Conservation (phyloP, 2,113 vertebrate genomes). For the Xenopus laevis region DNA sequence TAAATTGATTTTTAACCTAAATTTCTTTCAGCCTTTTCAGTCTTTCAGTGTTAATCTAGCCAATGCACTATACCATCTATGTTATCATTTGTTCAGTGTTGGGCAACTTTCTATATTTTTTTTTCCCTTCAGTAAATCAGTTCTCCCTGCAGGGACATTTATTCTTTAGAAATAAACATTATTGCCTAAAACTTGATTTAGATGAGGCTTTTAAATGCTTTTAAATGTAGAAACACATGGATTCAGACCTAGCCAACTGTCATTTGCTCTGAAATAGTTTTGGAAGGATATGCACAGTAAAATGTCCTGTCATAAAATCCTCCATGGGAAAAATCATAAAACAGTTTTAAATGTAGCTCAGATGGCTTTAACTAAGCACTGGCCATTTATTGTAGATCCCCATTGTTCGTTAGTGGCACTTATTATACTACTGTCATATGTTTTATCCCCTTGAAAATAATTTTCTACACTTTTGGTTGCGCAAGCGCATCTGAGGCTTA, state of each 20-base stretch:
- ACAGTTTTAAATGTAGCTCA: constrained; percentile 32
- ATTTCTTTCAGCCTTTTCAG: too few relatives aligned
- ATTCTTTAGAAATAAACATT: constrained; percentile 19
- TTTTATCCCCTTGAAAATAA: constrained; percentile 33
- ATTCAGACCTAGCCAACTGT: constrained; percentile 29
- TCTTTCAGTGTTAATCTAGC: too few relatives aligned
- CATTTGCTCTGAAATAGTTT: constrained; percentile 36
- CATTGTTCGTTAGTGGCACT: constrained; percentile 22
- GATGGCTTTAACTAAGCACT: constrained; percentile 36
- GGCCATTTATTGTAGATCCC: constrained; percentile 25
- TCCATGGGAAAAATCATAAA: constrained; percentile 34
- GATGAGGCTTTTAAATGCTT: constrained; percentile 45
- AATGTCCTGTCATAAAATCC: constrained; percentile 27
- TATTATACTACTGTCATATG: constrained; percentile 28
- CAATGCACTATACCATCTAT: too few relatives aligned
- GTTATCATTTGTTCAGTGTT: too few relatives aligned
- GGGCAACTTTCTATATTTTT: not conserved
- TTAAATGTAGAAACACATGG: constrained; percentile 31
- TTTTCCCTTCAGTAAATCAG: not conserved
- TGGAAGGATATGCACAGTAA: constrained; percentile 36
- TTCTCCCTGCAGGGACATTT: constrained; percentile 26
- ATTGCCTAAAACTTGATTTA: constrained; percentile 29
- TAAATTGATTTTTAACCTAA: too few relatives aligned
- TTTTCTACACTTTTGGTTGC: constrained; percentile 5
- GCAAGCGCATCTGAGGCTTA: not conserved